Conservation (phyloP, 2,888 invertebrate genomes). For the Eurytoma adleriae region DNA sequence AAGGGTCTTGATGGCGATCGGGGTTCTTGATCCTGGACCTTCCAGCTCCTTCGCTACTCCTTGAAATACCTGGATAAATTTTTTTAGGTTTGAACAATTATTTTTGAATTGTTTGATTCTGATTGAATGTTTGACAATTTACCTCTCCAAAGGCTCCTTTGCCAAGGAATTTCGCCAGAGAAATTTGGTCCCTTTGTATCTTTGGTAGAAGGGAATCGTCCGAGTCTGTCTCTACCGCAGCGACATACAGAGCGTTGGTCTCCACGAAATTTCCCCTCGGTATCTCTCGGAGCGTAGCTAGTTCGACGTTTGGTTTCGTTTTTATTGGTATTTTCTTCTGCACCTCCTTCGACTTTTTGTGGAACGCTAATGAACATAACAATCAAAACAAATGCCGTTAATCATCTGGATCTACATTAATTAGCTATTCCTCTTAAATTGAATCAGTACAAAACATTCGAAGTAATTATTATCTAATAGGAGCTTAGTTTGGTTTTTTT, state of each 20-base stretch:
- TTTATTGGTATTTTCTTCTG: slow-evolving; percentile 83
- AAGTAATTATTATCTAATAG: background rate
- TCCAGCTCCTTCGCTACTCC: slow-evolving; percentile 87
- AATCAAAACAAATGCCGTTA: background rate
- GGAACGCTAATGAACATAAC: slow-evolving; percentile 77
- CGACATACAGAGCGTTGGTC: slow-evolving; percentile 90
- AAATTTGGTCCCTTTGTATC: slow-evolving; percentile 91
- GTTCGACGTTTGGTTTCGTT: slow-evolving; percentile 86
- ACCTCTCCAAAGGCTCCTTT: slow-evolving; percentile 98
- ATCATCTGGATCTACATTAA: no score
- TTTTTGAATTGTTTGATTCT: background rate
- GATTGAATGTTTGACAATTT: slow-evolving; percentile 2
- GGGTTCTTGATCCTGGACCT: slow-evolving; percentile 78
- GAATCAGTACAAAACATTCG: background rate
- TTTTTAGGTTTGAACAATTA: background rate
- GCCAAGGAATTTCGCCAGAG: slow-evolving; percentile 91
- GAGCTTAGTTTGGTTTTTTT: background rate
- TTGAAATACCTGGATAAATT: slow-evolving; percentile 82
- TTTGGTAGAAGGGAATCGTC: slow-evolving; percentile 90
- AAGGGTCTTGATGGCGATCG: slow-evolving; percentile 96
- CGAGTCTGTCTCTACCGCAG: slow-evolving; percentile 81
- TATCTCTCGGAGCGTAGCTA: slow-evolving; percentile 90
- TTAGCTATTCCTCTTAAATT: no score
- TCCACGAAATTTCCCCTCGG: slow-evolving; percentile 87
- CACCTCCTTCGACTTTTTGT: slow-evolving; percentile 81